These are phyloP conservation scores for Leguminivora glycinivorella DNA, from an alignment of 1,140 invertebrate genomes.

Conservation along the genomic window DNA sequence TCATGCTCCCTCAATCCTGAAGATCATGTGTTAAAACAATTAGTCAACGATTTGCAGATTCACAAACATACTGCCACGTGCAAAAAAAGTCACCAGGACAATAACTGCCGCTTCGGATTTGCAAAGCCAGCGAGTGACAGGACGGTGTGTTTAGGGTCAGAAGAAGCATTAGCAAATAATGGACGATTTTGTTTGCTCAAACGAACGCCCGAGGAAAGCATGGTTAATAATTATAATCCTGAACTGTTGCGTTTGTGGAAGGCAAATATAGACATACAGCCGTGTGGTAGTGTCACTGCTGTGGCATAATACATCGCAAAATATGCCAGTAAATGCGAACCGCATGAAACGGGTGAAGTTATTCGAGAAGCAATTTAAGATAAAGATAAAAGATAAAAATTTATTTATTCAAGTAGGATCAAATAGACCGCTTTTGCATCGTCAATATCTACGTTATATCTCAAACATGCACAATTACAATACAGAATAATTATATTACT, in stretches of 20 bases:
- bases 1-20: constrained; percentile 8
- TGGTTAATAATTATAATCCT: constrained; percentile 41
- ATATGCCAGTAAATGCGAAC: constrained; percentile 47
- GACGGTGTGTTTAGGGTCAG: constrained; percentile 36
- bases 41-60: constrained; percentile 5
- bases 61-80: constrained; percentile 18
- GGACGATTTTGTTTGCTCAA: constrained; percentile 39
- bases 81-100: neutral
- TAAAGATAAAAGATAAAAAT: no score
- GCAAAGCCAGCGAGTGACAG: constrained; percentile 10
- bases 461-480: no score
- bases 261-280: constrained; percentile 33
- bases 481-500: no score
- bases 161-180: constrained; percentile 37
- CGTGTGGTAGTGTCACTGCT: constrained; percentile 24
- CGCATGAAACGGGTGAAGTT: constrained; percentile 41
- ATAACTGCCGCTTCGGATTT: constrained; percentile 12
- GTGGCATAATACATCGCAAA: constrained; percentile 46
- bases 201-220: constrained; percentile 32
- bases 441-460: no score
- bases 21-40: neutral
- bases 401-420: no score
- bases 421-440: no score
- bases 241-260: constrained; percentile 35
- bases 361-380: constrained; percentile 36